Evolutionary conservation across 2,797 vertebrate genomes (phyloP).

Genomic region (Melanogrammus aeglefinus): DNA sequence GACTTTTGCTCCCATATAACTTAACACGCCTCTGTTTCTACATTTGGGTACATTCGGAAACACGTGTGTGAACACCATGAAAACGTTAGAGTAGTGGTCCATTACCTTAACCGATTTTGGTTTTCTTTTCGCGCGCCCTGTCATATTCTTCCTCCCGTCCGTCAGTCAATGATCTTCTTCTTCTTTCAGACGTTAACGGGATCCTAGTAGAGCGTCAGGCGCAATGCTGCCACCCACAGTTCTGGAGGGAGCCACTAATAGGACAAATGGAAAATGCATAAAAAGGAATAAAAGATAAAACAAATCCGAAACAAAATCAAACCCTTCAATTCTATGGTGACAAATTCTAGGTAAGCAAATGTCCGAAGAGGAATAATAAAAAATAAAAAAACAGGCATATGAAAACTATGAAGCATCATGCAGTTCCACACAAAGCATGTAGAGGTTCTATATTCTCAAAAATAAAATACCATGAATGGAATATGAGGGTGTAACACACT

Average conservation of each 20-base stretch:
- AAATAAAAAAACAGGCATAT: too few relatives aligned
- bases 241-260: neutral
- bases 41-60: neutral
- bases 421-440: too few relatives aligned
- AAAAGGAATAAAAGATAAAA: neutral
- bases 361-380: too few relatives aligned
- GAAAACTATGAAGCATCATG: too few relatives aligned
- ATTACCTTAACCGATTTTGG: conserved; percentile 67
- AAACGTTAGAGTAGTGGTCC: neutral
- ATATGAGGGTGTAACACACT: too few relatives aligned
- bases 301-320: neutral
- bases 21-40: neutral
- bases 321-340: too few relatives aligned
- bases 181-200: neutral
- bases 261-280: neutral
- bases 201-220: neutral
- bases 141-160: conserved; percentile 71
- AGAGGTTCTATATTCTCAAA: too few relatives aligned
- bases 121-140: conserved; percentile 83
- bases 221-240: neutral
- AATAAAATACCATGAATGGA: too few relatives aligned
- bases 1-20: neutral
- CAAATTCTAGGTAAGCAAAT: too few relatives aligned
- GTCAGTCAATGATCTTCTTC: conserved; percentile 8
- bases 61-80: neutral